Evolutionary conservation across 2,113 vertebrate genomes (phyloP), one percentile per base, ranked within the genome.

Genomic region (Coturnix japonica): DNA sequence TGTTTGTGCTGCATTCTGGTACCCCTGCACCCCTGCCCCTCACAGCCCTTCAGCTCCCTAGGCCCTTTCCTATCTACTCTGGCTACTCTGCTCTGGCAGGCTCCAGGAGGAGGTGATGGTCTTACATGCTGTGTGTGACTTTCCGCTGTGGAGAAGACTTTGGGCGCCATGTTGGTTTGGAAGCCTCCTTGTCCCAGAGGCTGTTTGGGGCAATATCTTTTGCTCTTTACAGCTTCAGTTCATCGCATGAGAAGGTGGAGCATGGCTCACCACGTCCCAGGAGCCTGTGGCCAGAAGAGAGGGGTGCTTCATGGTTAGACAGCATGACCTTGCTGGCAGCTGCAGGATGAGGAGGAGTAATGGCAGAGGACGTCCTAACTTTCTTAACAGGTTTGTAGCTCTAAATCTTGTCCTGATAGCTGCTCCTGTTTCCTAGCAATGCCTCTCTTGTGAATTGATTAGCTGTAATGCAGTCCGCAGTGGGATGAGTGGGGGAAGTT

Each of bases 81-180:
- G n/a, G n/a, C n/a, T n/a, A n/a, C n/a, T n/a, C n/a, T 35, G n/a
- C 21, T 60, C 22, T 14, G n/a, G n/a, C 21, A 21, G n/a, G n/a
- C 57, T 60, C 57, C 21, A 15, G n/a, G 22, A 35, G 33, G 57
- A 23, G 57, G 56, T 22, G n/a, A 5, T 6, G 33, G 26, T n/a
- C n/a, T 79, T 51, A 6, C 7, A 2, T 12, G 16, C 2, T 0
- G 20, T 0, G 8, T 1, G 39, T 5, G 6, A 3, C 1, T 43
- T n/a, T 5, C 57, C 31, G 65, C 25, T 35, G 28, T 1, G 9
- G 3, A 7, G 13, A 2, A 0, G 14, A 5, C 10, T 21, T 7
- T 17, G 21, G 21, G 53, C 2, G 0, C 17, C 0, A 1, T 16
- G 11, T 6, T 51, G 26, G 10, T 0, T 0, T 0, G 6, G 16